These are phyloP conservation scores for Drosophila falleni DNA, from an alignment of 2,888 invertebrate genomes.

Conservation along the genomic window DNA sequence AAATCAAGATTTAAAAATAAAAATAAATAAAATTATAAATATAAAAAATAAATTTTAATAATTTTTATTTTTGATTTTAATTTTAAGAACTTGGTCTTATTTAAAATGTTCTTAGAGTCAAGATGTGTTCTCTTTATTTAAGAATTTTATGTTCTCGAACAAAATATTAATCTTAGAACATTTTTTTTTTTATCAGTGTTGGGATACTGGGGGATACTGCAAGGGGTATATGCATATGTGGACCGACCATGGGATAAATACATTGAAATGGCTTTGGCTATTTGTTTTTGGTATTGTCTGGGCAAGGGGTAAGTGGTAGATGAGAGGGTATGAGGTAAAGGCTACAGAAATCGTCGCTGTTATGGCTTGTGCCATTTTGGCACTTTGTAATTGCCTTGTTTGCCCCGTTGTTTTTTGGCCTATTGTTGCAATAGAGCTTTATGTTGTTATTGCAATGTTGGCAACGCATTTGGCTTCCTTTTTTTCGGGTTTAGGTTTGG, in stretches of 20 bases:
- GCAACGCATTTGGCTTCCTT: slow-evolving; percentile 63
- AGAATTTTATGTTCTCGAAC: too few relatives aligned
- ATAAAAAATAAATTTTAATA: too few relatives aligned
- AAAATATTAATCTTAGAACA: too few relatives aligned
- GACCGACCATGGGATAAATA: slow-evolving; percentile 73
- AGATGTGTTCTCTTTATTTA: too few relatives aligned
- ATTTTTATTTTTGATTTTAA: too few relatives aligned
- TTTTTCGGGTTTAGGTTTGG: slow-evolving; percentile 38
- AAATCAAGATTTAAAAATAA: too few relatives aligned
- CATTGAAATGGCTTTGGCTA: slow-evolving; percentile 78
- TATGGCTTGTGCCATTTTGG: slow-evolving; percentile 80
- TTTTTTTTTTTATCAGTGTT: too few relatives aligned
- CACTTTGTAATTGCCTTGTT: slow-evolving; percentile 80
- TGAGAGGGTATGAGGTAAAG: not conserved
- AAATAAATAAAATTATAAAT: too few relatives aligned
- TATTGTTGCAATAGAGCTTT: slow-evolving; percentile 51
- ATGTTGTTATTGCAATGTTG: slow-evolving; percentile 59
- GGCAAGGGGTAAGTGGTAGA: slow-evolving; percentile 25
- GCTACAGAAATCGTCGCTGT: slow-evolving; percentile 56
- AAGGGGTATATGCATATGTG: slow-evolving; percentile 65
- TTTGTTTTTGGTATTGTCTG: slow-evolving; percentile 69
- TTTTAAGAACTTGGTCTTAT: too few relatives aligned
- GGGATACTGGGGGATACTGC: not conserved
- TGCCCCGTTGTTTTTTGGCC: slow-evolving; percentile 71
- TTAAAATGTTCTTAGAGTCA: too few relatives aligned